phyloP scores from a whole-genome alignment of 2,888 invertebrate genomes.

The Ochlodes sylvanus region DNA sequence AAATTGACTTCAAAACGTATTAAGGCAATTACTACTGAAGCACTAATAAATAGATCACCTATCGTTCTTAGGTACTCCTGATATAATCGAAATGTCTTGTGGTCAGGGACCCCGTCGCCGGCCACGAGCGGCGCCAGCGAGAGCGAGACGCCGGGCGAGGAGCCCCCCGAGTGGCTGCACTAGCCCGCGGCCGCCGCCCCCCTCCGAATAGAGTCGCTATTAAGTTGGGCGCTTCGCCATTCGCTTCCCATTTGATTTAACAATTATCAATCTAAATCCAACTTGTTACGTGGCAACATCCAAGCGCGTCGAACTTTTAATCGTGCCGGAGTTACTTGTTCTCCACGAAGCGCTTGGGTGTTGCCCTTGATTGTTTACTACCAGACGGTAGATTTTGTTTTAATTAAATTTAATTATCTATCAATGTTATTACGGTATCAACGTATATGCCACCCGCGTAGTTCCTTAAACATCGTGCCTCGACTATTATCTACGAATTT shows the following conservation, averaged over 20 bases:
- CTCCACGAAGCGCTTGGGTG: neutral
- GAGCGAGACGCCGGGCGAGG: slow-evolving; percentile 47
- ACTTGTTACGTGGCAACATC: slow-evolving; percentile 15
- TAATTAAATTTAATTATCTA: slow-evolving; percentile 15
- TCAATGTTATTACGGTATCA: slow-evolving; percentile 3
- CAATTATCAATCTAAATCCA: neutral
- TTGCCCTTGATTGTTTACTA: slow-evolving; percentile 19
- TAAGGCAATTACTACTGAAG: no score
- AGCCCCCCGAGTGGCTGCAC: slow-evolving; percentile 41
- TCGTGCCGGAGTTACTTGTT: no score
- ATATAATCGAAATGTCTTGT: no score
- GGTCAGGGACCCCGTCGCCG: slow-evolving; percentile 63
- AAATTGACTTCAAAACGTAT: no score
- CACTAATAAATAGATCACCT: no score
- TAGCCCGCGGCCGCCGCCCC: neutral
- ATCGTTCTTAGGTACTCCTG: no score
- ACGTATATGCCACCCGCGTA: slow-evolving; percentile 55
- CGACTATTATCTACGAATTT: slow-evolving; percentile 58
- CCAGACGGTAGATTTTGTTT: neutral
- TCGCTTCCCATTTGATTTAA: slow-evolving; percentile 46
- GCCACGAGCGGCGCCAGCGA: slow-evolving; percentile 50
- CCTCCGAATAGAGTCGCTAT: slow-evolving; percentile 68
- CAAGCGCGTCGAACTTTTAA: neutral
- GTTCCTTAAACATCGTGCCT: slow-evolving; percentile 63
- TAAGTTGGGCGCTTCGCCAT: slow-evolving; percentile 79